Base-by-base conservation (phyloP, 23 tunicate genomes). In the Oikopleura vanhoeffeni region DNA sequence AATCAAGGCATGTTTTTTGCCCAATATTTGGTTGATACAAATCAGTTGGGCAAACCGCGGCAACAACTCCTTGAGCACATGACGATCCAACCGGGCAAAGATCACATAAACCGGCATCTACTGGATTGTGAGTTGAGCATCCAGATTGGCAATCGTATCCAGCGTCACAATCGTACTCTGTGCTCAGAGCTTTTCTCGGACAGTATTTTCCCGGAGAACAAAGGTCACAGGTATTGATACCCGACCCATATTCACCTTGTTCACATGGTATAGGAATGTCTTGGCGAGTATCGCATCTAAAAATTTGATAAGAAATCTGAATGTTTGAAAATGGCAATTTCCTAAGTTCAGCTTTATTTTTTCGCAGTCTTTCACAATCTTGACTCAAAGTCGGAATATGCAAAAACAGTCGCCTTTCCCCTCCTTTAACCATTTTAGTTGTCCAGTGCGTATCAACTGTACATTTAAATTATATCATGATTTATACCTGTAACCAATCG, bases 401-500 rank as follows among this genome's bases (percentile, higher is more conserved):
- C n/a, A n/a, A n/a, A n/a, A n/a, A n/a, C n/a, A n/a, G n/a, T n/a
- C n/a, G n/a, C n/a, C n/a, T n/a, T n/a, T n/a, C n/a, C n/a, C n/a
- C n/a, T n/a, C n/a, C n/a, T n/a, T n/a, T n/a, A n/a, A n/a, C n/a
- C n/a, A n/a, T n/a, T n/a, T n/a, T n/a, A n/a, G n/a, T n/a, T n/a
- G n/a, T n/a, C n/a, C n/a, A n/a, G n/a, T n/a, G n/a, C n/a, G n/a
- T n/a, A n/a, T n/a, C n/a, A n/a, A n/a, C n/a, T n/a, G n/a, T n/a
- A n/a, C n/a, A n/a, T n/a, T n/a, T 18, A 49, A 49, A 49, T 8
- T 49, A 8, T 49, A 18, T 49, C 60, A 8, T 49, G 60, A 49
- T 18, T 18, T 18, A 49, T 18, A 49, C 8, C 8, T 49, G 64
- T 84, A 86, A 1, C 98, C 98, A 32, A 57, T 88, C 4, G 95